Base-by-base conservation (phyloP, 1,140 invertebrate genomes). In the Anastrepha obliqua region DNA sequence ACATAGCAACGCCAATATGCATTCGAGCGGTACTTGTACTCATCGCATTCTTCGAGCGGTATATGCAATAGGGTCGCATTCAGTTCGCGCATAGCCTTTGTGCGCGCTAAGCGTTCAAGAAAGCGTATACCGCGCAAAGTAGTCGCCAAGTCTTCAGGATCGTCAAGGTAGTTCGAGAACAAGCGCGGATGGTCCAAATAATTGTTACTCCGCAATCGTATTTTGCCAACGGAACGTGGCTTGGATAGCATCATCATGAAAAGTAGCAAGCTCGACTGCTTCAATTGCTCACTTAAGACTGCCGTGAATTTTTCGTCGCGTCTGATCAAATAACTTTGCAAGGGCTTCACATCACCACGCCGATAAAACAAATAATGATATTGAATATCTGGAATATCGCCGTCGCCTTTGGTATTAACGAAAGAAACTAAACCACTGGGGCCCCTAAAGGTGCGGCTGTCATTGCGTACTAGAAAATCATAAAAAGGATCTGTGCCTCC, bases 1-100 rank as follows among this genome's bases (percentile, higher is more conserved):
- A 95, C 93, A 81, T 96, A 93, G 91, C 97, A 98, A n/a, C 95
- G 95, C 94, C 96, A 97, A 90, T 97, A 98, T 1, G 92, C 94
- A 70, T 96, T 95, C 2, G 95, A 95, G 42, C 70, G 70, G 47
- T 86, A 86, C 58, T 86, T 42, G 29, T 67, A 62, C 15, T n/a
- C 65, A 86, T 93, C 91, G 91, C 96, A 97, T 6, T 95, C 95
- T 0, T 95, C 95, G 65, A 96, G 94, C 55, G 95, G 95, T 0
- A 94, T 93, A 42, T 93, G 92, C 87, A 95, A 91, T 3, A 97
- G 87, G 78, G 91, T 94, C 2, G 95, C 94, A 0, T 93, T 94
- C 47, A 95, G 95, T 78, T 92, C 94, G 87, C 94, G 93, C 60
- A 97, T 96, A 0, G 95, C 93, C n/a, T 93, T 90, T 0, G 95